Conservation (phyloP, 2,888 invertebrate genomes). For the Stramonita haemastoma region DNA sequence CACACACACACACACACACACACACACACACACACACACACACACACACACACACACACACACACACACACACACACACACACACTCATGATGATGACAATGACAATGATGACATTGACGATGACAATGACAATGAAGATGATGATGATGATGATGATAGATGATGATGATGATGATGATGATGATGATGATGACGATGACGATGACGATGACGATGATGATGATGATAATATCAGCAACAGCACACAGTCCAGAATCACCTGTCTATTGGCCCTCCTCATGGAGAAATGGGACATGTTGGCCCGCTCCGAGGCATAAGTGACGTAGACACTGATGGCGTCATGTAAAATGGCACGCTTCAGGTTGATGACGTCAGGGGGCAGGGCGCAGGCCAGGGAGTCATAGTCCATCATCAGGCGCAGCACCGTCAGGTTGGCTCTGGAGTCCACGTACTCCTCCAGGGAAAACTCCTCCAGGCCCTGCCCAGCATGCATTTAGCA, state of each 20-base stretch:
- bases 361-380: constrained; percentile 59
- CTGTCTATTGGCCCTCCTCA: constrained; percentile 48
- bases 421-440: constrained; percentile 68
- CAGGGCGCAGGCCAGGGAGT: constrained; percentile 62
- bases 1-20: constrained; percentile 17
- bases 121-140: constrained; percentile 33
- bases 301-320: not conserved
- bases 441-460: constrained; percentile 66
- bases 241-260: not conserved
- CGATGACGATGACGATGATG: constrained; percentile 32
- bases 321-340: constrained; percentile 56
- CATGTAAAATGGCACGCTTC: constrained; percentile 62
- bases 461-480: constrained; percentile 63
- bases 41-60: not conserved
- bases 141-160: constrained; percentile 43
- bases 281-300: constrained; percentile 42
- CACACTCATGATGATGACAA: not conserved
- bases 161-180: not conserved
- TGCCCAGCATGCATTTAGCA: constrained; percentile 38
- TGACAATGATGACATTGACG: constrained; percentile 33
- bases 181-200: constrained; percentile 43
- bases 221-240: not conserved
- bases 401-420: constrained; percentile 65
- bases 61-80: constrained; percentile 12
- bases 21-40: constrained; percentile 7